phyloP scores from a whole-genome alignment of 2,888 invertebrate genomes.

The Trichopoda pennipes region DNA sequence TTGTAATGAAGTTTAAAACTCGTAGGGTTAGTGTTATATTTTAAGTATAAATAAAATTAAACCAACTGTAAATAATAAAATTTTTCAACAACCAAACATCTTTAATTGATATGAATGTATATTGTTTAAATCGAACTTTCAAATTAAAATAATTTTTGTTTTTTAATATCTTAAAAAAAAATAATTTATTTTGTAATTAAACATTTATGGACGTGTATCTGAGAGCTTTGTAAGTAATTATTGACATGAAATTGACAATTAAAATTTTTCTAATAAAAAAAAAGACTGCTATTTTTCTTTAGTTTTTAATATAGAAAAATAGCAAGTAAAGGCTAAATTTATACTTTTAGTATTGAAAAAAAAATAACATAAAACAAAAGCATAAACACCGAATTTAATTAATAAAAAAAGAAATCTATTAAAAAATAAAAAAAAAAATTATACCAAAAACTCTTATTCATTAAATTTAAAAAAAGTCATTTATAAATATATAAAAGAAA shows the following conservation, averaged over 20 bases:
- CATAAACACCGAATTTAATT: constrained; percentile 62
- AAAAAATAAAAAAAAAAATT: background rate
- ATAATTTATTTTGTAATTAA: constrained; percentile 54
- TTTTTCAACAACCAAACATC: background rate
- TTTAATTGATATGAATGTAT: constrained; percentile 18
- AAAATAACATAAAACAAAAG: too few species aligned
- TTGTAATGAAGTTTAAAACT: constrained; percentile 67
- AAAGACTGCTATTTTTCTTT: constrained; percentile 32
- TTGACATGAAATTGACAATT: constrained; percentile 51
- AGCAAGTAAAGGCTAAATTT: background rate
- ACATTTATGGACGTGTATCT: constrained; percentile 43
- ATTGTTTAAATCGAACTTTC: constrained; percentile 9
- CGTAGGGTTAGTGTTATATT: constrained; percentile 71
- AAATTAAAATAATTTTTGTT: background rate
- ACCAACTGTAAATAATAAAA: constrained; percentile 49
- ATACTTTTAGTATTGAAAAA: constrained; percentile 12
- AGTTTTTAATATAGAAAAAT: constrained; percentile 15
- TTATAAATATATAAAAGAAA: constrained; percentile 17
- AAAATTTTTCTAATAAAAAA: background rate
- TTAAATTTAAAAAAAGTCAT: constrained; percentile 16
- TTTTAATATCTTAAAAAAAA: constrained; percentile 3
- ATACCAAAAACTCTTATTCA: constrained; percentile 6
- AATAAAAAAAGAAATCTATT: background rate
- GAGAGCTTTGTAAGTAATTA: constrained; percentile 60
- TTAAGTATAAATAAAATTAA: constrained; percentile 41